phyloP scores from a whole-genome alignment of 2,888 invertebrate genomes.

The Brachyopa scutellaris region DNA sequence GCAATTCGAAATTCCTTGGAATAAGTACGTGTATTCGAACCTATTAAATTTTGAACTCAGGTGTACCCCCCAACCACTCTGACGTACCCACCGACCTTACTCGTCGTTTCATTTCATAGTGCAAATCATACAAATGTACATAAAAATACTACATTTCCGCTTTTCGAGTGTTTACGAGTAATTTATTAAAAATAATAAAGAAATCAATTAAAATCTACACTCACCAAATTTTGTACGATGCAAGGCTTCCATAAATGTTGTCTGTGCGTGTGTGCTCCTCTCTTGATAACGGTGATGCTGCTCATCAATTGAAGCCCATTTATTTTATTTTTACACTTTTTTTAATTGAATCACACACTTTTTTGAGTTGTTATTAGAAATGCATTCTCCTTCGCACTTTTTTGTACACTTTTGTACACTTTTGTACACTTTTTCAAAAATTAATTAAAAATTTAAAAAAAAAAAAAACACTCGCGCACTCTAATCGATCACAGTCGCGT shows the following conservation, averaged over 20 bases:
- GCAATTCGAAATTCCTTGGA: too few relatives aligned
- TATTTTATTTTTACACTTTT: not conserved
- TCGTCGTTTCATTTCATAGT: too few relatives aligned
- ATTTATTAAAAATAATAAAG: too few relatives aligned
- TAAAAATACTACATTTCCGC: too few relatives aligned
- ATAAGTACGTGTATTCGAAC: too few relatives aligned
- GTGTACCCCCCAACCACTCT: too few relatives aligned
- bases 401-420: not conserved
- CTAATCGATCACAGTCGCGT: not conserved
- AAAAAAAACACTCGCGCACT: not conserved
- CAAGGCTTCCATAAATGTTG: slow-evolving; percentile 15
- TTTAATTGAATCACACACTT: too few relatives aligned
- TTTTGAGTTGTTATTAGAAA: not conserved
- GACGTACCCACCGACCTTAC: too few relatives aligned
- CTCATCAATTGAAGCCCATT: not conserved
- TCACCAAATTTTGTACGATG: slow-evolving; percentile 33
- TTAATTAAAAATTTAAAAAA: too few relatives aligned
- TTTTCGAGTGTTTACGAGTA: too few relatives aligned
- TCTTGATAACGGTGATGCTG: not conserved
- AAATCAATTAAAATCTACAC: not conserved
- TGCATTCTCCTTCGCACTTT: not conserved
- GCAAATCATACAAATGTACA: too few relatives aligned
- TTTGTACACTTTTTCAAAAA: not conserved
- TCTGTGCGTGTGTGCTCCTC: not conserved
- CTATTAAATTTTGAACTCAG: too few relatives aligned